Evolutionary conservation across 2,797 vertebrate genomes (phyloP), one percentile per base, ranked within the genome.

Genomic region (Pseudochirops cupreus): DNA sequence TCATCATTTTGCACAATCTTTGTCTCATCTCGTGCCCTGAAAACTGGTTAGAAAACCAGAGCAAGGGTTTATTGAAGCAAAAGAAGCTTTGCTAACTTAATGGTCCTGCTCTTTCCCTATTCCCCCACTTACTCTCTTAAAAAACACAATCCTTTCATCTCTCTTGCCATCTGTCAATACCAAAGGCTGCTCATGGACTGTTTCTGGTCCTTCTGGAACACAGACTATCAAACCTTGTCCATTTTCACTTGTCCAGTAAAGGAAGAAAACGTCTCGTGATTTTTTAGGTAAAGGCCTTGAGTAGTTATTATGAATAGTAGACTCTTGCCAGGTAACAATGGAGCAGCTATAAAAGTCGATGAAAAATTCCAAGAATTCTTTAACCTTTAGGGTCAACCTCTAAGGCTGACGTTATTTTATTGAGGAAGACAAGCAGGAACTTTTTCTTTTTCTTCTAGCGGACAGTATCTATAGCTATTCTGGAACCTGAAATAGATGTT

Each of bases 401-500:
- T 11, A 87, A 11, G 39, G 3, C 21, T 50, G 39, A 50, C 11
- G 7, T 21, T 50, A 26, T 87, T 21, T 82, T 46, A 50, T 87
- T 87, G 39, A 87, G 46, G 9, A 87, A 39, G 3, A 87, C 3
- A 46, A 50, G 46, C 0, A 50, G 39, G 31, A 1, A 39, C 28
- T 92, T 90, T 55, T 53, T 54, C 14, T 28, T 56, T 58, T 91
- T 21, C 59, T 58, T 56, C 56, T 54, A 54, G 26, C 26, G 1
- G 58, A 3, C 6, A 28, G 46, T 46, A 54, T 28, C 39, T 52
- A 0, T 59, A 53, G 54, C 52, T 94, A 33, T 62, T 95, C 16
- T 87, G 87, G 50, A 94, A 87, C 33, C 21, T 92, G 53, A 92
- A 95, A 93, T 89, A 56, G 91, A 91, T 87, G 18, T 92, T 93